Base-by-base conservation (phyloP, 2,113 vertebrate genomes). In the Micronycteris hirsuta region DNA sequence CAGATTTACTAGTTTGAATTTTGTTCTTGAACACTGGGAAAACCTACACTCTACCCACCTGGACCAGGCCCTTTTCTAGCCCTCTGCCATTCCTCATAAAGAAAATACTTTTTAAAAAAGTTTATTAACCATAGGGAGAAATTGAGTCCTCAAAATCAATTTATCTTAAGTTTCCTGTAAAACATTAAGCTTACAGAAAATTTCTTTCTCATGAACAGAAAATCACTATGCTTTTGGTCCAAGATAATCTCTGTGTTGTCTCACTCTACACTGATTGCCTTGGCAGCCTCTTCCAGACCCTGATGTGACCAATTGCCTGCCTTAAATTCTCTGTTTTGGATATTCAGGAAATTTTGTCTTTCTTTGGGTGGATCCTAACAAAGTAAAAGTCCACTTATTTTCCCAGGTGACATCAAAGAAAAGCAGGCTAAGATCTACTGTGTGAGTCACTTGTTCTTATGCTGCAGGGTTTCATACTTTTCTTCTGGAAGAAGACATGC, bases 151-250 rank as follows among this genome's bases (percentile, higher is more conserved):
- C 86, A 94, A 93, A 85, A 88, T 89, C 63, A 93, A 76, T 95
- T 95, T 54, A 78, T 88, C 9, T 80, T 78, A 93, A 93, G 38
- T 89, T 88, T 28, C 56, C n/a, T 84, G n/a, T 84, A 93, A 97
- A 97, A 98, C 16, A 95, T 92, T 96, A 97, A 97, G 92, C 77
- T 89, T 97, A 86, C 73, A 92, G 77, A 91, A 97, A 85, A 95
- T 96, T 81, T 95, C 84, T 98, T 92, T 94, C 81, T 98, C 89
- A 80, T 97, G 94, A 98, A 96, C 83, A 97, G 95, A 98, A 95
- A 97, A 96, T 98, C 97, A 97, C 94, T 98, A 95, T 87, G 98
- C 94, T 98, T 99, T 99, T 99, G 99, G 99, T 99, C 99, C 99
- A 98, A 98, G 98, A 98, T 98, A 98, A 65, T 56, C 11, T 68